These are phyloP conservation scores for Kryphioiulus occultus DNA, from an alignment of 2,888 invertebrate species.

Conservation along the genomic window DNA sequence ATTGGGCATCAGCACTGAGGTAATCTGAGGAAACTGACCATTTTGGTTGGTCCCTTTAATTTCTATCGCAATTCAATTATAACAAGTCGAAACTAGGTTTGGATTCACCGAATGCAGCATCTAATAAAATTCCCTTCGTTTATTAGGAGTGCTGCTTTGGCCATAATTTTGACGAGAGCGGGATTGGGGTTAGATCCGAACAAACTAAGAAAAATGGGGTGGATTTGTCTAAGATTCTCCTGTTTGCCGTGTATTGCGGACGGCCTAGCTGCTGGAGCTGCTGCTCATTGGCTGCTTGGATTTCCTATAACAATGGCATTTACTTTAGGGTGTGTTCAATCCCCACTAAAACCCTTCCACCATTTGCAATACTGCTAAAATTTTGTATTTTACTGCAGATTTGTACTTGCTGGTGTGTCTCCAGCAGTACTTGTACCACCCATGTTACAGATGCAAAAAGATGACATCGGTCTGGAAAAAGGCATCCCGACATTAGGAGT, in stretches of 20 bases:
- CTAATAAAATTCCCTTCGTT: background rate
- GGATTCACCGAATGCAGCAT: background rate
- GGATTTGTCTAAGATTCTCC: conserved; percentile 76
- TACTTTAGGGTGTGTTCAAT: conserved; percentile 74
- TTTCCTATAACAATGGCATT: conserved; percentile 87
- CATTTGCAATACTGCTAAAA: background rate
- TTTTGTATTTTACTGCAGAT: conserved; percentile 61
- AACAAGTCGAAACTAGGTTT: background rate
- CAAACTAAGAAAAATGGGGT: conserved; percentile 81
- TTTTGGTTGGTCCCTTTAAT: background rate
- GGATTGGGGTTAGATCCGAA: conserved; percentile 91
- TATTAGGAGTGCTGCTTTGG: conserved; percentile 83
- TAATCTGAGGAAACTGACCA: background rate
- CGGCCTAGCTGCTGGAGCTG: conserved; percentile 73
- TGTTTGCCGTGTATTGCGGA: conserved; percentile 87
- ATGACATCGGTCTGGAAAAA: conserved; percentile 90
- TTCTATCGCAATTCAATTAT: background rate
- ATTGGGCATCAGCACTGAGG: conserved; percentile 45
- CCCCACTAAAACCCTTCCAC: conserved; percentile 41
- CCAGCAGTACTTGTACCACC: conserved; percentile 97
- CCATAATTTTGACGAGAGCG: conserved; percentile 89
- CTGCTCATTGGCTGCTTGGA: conserved; percentile 76
- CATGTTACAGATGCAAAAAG: conserved; percentile 81
- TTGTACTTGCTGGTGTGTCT: conserved; percentile 89
- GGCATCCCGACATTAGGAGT: conserved; percentile 96